A percentile compares a stretch with the other conserved stretches of the same genome.
Evolutionary conservation across 2,888 invertebrate species (phyloP).

Genomic region (Dascillus cervinus): DNA sequence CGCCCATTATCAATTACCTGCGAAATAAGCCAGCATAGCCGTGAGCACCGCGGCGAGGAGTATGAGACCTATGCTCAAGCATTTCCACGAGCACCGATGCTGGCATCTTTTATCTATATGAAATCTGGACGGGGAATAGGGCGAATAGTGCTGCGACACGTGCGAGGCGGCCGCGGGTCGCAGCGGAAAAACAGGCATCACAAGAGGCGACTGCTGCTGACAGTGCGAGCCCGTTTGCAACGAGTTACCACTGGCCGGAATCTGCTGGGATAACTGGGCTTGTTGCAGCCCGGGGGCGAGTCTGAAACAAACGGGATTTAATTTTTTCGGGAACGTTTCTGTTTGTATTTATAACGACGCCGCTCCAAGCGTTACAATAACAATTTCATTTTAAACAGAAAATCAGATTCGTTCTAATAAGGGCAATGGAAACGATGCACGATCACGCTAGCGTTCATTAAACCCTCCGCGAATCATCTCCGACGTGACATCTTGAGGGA

Average conservation of each 20-base stretch:
- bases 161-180: constrained; percentile 53
- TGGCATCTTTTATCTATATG: constrained; percentile 92
- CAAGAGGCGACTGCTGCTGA: constrained; percentile 69
- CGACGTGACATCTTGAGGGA: too few relatives aligned
- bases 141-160: constrained; percentile 78
- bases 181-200: constrained; percentile 83
- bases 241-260: constrained; percentile 55
- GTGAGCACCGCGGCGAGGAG: constrained; percentile 82
- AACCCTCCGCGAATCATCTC: too few relatives aligned
- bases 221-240: constrained; percentile 53
- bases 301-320: constrained; percentile 37
- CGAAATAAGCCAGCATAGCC: constrained; percentile 92
- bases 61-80: constrained; percentile 88
- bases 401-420: too few relatives aligned
- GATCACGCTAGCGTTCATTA: too few relatives aligned
- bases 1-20: constrained; percentile 67
- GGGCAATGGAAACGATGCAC: too few relatives aligned
- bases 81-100: constrained; percentile 94
- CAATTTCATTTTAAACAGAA: too few relatives aligned
- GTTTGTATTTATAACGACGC: constrained; percentile 16
- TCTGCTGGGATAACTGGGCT: constrained; percentile 49
- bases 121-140: constrained; percentile 87
- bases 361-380: constrained; percentile 13
- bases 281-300: constrained; percentile 46
- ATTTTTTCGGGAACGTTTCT: constrained; percentile 15